Evolutionary conservation across 2,888 invertebrate species (phyloP).

Genomic region (Stictocephala bisonia): DNA sequence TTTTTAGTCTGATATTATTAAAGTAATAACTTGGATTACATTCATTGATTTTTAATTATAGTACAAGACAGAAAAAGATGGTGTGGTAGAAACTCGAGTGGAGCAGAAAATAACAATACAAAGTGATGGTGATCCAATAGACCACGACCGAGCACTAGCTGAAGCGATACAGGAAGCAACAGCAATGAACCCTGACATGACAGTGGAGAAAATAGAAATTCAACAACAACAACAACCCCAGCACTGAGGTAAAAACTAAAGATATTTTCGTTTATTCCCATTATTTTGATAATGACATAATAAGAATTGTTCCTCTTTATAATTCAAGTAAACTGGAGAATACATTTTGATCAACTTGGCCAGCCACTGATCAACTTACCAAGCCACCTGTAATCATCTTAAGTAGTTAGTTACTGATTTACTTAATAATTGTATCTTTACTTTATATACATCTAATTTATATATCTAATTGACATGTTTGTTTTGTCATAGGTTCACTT

Average conservation of each 20-base stretch:
- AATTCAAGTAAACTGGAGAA: too few relatives aligned
- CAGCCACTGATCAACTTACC: too few relatives aligned
- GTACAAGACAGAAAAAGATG: constrained; percentile 98
- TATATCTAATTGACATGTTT: neutral
- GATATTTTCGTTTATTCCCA: too few relatives aligned
- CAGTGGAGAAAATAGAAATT: constrained; percentile 97
- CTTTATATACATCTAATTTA: neutral
- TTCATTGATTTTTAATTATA: constrained; percentile 64
- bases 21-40: neutral
- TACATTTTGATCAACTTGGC: too few relatives aligned
- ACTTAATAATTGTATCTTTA: neutral
- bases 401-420: neutral
- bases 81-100: constrained; percentile 95
- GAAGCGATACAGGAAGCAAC: constrained; percentile 99
- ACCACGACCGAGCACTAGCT: constrained; percentile 96
- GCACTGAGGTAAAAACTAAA: constrained; percentile 22
- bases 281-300: too few relatives aligned
- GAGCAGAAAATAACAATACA: constrained; percentile 99
- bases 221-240: constrained; percentile 76
- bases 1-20: neutral
- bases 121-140: constrained; percentile 95
- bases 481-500: constrained; percentile 8
- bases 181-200: constrained; percentile 99
- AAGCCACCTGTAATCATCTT: too few relatives aligned
- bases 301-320: too few relatives aligned